Evolutionary conservation across 2,113 vertebrate species (phyloP), one percentile per base, ranked within the genome.

Genomic region (Nothobranchius kuhntae): DNA sequence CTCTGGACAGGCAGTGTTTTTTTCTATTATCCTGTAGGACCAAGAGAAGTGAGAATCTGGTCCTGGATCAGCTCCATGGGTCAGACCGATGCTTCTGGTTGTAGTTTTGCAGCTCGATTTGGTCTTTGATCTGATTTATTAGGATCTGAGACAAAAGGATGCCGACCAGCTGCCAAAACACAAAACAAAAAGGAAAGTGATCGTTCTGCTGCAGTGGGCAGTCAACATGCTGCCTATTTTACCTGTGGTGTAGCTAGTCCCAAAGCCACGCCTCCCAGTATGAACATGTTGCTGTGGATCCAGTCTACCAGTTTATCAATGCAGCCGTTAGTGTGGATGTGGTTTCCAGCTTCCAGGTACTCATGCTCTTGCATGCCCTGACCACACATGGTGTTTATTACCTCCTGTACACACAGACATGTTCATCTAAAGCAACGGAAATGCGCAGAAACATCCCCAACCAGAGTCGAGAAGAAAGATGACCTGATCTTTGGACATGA

Each of bases 351-450:
- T 50, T 90, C 66, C 10, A 76, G 4, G 76, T 91, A 93, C 51
- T 92, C 57, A 13, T 89, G 48, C 0, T 80, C 62, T 84, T 98
- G 97, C 93, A 95, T 92, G 3, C 89, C 90, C 14, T 93, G 92
- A 15, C 97, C 97, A 54, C 97, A 99, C 97, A 96, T 95, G 63
- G 96, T 98, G 88, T 99, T 99, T 88, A 97, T 85, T n/a, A 98
- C 93, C 0, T 14, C 63, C 96, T 95, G 87, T 12, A 58, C 12
- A n/a, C 2, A 48, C 7, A 5, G 47, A 50, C 46, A 47, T 2
- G 52, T 1, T 38, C 30, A 48, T 42, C 24, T 55, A 13, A 44
- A 44, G 59, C 0, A 46, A 45, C 2, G 45, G 9, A 21, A 50
- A 57, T 30, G 0, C 1, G 30, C 30, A 38, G 13, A 38, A 11